Base-by-base conservation (phyloP, 2,797 vertebrate genomes). In the Gymnocypris eckloni region DNA sequence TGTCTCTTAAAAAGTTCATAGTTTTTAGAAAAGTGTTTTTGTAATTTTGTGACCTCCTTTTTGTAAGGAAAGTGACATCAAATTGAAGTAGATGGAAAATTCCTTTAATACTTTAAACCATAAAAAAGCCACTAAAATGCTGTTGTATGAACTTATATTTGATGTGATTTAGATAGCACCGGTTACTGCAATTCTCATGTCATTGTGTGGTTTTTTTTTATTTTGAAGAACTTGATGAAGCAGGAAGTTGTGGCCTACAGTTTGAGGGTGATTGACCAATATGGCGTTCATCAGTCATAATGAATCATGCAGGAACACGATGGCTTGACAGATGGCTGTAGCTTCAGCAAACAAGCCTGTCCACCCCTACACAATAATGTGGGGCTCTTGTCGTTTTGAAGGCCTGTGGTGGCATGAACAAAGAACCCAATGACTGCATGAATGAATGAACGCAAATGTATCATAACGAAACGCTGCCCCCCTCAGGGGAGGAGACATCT, bases 311-410 rank as follows among this genome's bases (percentile, higher is more conserved):
- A 84, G 73, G 45, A 77, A 45, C 73, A 69, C 69, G 45, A 77
- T 84, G 61, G 61, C 56, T 77, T 77, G 61, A 77, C 82, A 84
- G 82, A 84, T 84, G 73, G 73, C 41, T 84, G n/a, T 39, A 77
- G 82, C 82, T 69, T 77, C 64, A 43, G 61, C 61, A 84, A 84
- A 84, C 82, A 43, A 69, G 59, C n/a, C 59, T 25, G 33, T 33
- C 82, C 73, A 56, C 13, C 61, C 43, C 45, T 39, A 54, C 73
- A 69, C 69, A 84, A 33, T 67, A 67, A 84, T 67, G 59, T 66
- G 45, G 4, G 33, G 45, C 59, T 67, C 73, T 84, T 84, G 72
- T 77, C 22, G 0, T 84, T 52, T 66, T 37, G 11, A 83, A 76
- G 43, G 41, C 20, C 43, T 39, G 72, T 76, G 82, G 72, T 76